Percentiles rank a stretch among this genome's conserved stretches.
These are phyloP conservation scores for Pasiphila rectangulata DNA, from an alignment of 2,888 invertebrate genomes.

Conservation along the genomic window DNA sequence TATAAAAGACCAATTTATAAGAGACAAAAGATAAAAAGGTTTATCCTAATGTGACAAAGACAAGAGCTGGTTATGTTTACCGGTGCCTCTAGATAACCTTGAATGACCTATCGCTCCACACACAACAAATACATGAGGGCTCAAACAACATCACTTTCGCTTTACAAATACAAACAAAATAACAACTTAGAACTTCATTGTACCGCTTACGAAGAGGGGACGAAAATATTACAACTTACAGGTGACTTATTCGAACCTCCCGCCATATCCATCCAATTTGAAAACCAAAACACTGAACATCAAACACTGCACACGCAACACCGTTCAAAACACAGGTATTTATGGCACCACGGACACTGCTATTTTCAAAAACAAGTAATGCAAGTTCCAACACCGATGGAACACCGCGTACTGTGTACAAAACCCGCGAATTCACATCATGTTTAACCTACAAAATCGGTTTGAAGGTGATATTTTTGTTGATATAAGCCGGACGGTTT, in stretches of 20 bases:
- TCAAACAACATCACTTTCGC: constrained; percentile 12
- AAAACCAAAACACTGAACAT: constrained; percentile 35
- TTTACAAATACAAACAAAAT: constrained; percentile 14
- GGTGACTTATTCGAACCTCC: constrained; percentile 48
- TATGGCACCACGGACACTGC: constrained; percentile 42
- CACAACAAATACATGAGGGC: constrained; percentile 11
- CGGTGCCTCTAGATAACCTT: constrained; percentile 71
- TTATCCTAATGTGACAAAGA: constrained; percentile 67
- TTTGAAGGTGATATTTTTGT: constrained; percentile 82
- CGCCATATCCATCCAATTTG: constrained; percentile 47
- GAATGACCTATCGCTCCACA: constrained; percentile 67
- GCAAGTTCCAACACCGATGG: constrained; percentile 42
- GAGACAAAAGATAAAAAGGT: constrained; percentile 52
- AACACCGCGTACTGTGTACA: constrained; percentile 63
- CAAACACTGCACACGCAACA: constrained; percentile 29
- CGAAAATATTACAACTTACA: constrained; percentile 43
- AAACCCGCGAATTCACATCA: constrained; percentile 72
- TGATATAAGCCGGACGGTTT: constrained; percentile 65
- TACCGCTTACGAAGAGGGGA: not conserved
- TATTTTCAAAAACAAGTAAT: constrained; percentile 42
- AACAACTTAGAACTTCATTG: not conserved
- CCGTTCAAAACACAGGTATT: constrained; percentile 18
- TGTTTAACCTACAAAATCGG: constrained; percentile 80
- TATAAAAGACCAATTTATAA: no score
- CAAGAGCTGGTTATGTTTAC: constrained; percentile 68